A percentile compares a stretch with the other conserved stretches of the same genome.
phyloP scores from a whole-genome alignment of 2,113 vertebrate genomes.

The Atherinomorus stipes region DNA sequence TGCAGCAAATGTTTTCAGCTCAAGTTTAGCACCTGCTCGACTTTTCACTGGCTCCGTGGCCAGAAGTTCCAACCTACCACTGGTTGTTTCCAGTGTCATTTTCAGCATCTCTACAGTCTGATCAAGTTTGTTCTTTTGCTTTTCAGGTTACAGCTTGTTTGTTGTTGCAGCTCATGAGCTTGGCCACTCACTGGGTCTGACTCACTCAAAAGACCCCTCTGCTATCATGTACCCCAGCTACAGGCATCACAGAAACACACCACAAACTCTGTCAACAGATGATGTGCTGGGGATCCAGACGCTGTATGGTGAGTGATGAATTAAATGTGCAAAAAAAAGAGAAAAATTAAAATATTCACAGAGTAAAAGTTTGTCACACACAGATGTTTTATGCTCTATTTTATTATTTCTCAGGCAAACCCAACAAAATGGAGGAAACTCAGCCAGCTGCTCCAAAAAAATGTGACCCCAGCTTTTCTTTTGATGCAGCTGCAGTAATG shows the following conservation, averaged over 20 bases:
- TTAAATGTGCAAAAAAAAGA: not conserved
- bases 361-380: not conserved
- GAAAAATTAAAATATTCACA: not conserved
- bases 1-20: too few relatives aligned
- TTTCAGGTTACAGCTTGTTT: constrained; percentile 80
- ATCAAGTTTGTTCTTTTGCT: not conserved
- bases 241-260: constrained; percentile 72
- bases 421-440: constrained; percentile 28
- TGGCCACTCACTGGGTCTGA: constrained; percentile 82
- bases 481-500: constrained; percentile 76
- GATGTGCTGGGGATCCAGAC: constrained; percentile 82
- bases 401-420: constrained; percentile 58
- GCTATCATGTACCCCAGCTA: constrained; percentile 85
- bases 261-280: constrained; percentile 80
- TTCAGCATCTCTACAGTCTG: not conserved
- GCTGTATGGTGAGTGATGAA: constrained; percentile 67
- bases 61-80: too few relatives aligned
- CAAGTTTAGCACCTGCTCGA: too few relatives aligned
- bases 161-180: constrained; percentile 84
- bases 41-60: too few relatives aligned
- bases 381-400: not conserved
- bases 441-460: constrained; percentile 42
- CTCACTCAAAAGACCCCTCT: constrained; percentile 80
- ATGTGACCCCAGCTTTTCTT: constrained; percentile 67
- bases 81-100: not conserved